Evolutionary conservation across 2,888 invertebrate genomes (phyloP).

Genomic region (Lepidocyrtinus sp.): DNA sequence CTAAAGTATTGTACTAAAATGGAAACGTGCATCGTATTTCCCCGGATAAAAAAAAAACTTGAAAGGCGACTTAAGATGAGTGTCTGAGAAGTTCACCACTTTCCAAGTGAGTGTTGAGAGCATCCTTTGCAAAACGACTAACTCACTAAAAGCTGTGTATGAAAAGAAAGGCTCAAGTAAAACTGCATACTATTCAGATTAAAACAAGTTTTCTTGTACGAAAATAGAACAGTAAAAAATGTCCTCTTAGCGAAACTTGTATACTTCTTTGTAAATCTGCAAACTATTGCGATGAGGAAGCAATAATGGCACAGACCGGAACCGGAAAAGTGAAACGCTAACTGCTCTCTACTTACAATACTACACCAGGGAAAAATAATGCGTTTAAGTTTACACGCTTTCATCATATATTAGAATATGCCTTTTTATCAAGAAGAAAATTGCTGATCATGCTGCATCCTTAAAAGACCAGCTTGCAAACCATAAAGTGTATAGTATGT

Average conservation of each 20-base stretch:
- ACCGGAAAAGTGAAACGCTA: neutral
- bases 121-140: slow-evolving; percentile 4
- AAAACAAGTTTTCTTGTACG: neutral
- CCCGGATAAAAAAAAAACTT: slow-evolving; percentile 13
- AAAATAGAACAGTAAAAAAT: slow-evolving; percentile 1
- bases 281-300: neutral
- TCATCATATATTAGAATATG: neutral
- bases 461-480: no score
- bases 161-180: no score
- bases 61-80: slow-evolving; percentile 13
- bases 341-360: no score
- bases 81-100: neutral
- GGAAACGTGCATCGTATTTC: slow-evolving; percentile 18
- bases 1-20: slow-evolving; percentile 19
- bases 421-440: neutral
- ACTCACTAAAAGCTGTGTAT: no score
- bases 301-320: neutral
- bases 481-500: neutral
- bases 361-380: neutral
- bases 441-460: slow-evolving; percentile 1
- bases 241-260: no score
- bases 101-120: neutral
- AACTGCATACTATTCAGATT: neutral
- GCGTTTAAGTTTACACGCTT: no score
- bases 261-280: neutral